Evolutionary conservation across 2,113 vertebrate species (phyloP).

Genomic region (Hyla sarda): DNA sequence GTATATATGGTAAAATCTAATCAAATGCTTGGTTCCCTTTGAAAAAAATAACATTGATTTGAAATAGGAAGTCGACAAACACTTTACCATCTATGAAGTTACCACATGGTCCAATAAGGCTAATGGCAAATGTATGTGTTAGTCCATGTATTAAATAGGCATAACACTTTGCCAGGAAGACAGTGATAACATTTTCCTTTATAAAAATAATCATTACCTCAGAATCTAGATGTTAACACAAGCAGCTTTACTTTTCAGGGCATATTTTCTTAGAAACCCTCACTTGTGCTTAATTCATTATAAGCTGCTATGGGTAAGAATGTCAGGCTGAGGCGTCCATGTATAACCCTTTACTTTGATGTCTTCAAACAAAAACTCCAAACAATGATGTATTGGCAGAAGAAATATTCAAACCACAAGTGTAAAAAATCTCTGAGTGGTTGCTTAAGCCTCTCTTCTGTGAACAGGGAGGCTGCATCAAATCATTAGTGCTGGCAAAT

Average conservation of each 20-base stretch:
- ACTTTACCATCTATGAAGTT: too few relatives aligned
- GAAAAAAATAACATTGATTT: too few relatives aligned
- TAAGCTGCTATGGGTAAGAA: background rate
- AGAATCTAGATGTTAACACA: background rate
- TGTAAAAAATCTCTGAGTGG: constrained; percentile 21
- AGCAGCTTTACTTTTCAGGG: background rate
- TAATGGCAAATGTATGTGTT: too few relatives aligned
- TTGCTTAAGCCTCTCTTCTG: background rate
- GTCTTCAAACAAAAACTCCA: constrained; percentile 14
- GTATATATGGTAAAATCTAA: too few relatives aligned
- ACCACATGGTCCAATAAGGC: too few relatives aligned
- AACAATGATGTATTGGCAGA: constrained; percentile 16
- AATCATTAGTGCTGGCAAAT: constrained; percentile 1
- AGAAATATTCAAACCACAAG: constrained; percentile 15
- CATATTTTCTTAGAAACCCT: background rate
- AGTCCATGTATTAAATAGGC: background rate
- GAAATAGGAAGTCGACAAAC: too few relatives aligned
- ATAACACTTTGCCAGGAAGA: background rate
- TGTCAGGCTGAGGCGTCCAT: background rate
- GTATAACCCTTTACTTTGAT: background rate
- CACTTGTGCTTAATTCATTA: constrained; percentile 8
- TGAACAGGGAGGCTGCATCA: constrained; percentile 13
- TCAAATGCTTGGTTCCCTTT: too few relatives aligned
- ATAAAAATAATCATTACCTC: background rate
- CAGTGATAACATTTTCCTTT: background rate